Conservation (phyloP, 2,113 vertebrate species). For the Tauraco erythrolophus region DNA sequence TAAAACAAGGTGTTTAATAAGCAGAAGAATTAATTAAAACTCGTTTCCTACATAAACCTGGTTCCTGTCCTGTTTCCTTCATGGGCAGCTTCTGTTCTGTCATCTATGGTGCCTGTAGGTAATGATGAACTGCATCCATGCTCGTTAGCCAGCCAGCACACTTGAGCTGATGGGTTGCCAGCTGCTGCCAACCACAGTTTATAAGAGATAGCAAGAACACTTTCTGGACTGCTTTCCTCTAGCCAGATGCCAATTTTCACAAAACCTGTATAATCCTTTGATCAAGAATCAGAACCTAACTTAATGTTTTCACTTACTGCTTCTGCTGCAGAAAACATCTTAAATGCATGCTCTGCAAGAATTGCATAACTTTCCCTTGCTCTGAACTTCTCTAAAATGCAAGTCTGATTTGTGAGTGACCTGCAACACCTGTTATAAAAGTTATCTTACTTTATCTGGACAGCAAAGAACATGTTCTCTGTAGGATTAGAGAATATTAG, state of each 20-base stretch:
- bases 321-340: background rate
- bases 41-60: background rate
- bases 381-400: background rate
- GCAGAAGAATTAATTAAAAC: background rate
- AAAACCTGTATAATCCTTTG: background rate
- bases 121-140: background rate
- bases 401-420: background rate
- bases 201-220: background rate
- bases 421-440: background rate
- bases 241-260: background rate
- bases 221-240: background rate
- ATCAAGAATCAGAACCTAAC: background rate
- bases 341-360: background rate
- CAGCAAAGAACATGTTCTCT: background rate
- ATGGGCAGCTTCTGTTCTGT: background rate
- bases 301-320: background rate
- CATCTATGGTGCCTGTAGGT: background rate
- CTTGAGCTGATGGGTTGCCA: background rate
- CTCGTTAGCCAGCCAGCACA: background rate
- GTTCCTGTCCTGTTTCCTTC: slow-evolving; percentile 12
- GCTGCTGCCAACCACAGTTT: background rate
- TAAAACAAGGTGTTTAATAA: background rate
- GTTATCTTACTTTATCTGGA: background rate
- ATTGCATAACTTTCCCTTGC: background rate
- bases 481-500: background rate